Conservation (phyloP, 2,113 vertebrate species). For the Silurus meridionalis region DNA sequence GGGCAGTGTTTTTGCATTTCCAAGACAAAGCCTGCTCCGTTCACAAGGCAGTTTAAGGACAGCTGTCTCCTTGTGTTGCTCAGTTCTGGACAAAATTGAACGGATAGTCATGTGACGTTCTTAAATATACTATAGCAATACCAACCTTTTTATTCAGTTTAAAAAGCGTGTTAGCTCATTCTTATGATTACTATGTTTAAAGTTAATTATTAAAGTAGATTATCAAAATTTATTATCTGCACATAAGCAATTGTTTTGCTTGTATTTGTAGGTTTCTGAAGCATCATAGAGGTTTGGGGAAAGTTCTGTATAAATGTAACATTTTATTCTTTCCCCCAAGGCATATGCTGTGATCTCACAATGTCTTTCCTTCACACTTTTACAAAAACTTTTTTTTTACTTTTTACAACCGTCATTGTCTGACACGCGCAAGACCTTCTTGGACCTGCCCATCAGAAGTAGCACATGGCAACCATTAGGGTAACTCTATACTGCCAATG, state of each 20-base stretch:
- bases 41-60: constrained; percentile 7
- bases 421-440: constrained; percentile 38
- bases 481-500: constrained; percentile 50
- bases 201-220: background rate
- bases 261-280: background rate
- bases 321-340: constrained; percentile 14
- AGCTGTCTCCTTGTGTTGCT: constrained; percentile 13
- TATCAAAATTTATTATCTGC: background rate
- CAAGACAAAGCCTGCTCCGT: constrained; percentile 4
- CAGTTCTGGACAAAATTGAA: background rate
- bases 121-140: background rate
- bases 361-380: constrained; percentile 49
- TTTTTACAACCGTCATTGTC: constrained; percentile 37
- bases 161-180: background rate
- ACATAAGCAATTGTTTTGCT: background rate
- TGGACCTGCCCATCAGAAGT: constrained; percentile 34
- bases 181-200: background rate
- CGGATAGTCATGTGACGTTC: background rate
- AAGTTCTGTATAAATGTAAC: background rate
- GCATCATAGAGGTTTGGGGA: background rate
- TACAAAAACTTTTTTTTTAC: constrained; percentile 46
- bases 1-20: constrained; percentile 34
- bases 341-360: constrained; percentile 51
- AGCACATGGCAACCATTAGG: constrained; percentile 56
- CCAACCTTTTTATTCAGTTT: background rate